A percentile compares a stretch with the other conserved stretches of the same genome.
These are phyloP conservation scores for Lucilia cuprina DNA, from an alignment of 1,140 invertebrate genomes.

Conservation along the genomic window DNA sequence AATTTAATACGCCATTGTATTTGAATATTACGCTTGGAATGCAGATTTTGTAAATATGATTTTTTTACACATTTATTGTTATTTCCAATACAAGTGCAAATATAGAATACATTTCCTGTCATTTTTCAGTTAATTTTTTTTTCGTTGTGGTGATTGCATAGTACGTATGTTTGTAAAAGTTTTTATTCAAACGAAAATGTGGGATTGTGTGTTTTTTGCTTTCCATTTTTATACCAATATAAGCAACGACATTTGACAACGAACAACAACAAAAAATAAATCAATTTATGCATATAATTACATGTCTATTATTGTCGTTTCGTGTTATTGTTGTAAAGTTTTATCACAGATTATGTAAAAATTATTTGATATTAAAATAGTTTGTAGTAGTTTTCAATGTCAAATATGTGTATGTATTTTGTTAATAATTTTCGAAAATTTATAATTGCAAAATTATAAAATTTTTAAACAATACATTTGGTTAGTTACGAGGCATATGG, in stretches of 20 bases:
- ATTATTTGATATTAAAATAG: background rate
- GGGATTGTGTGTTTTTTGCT: background rate
- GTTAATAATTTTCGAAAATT: too few species aligned
- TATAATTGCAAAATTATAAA: too few species aligned
- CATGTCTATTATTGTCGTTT: background rate
- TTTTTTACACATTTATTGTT: background rate
- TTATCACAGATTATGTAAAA: background rate
- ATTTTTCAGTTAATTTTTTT: background rate
- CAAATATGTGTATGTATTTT: background rate
- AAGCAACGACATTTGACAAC: background rate
- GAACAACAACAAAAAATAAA: background rate
- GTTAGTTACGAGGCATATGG: too few species aligned
- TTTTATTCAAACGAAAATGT: background rate
- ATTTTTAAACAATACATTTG: too few species aligned
- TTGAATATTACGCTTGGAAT: background rate
- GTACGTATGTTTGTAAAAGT: background rate
- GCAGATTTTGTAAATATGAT: background rate
- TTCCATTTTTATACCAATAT: background rate
- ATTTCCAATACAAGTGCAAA: background rate
- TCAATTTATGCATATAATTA: constrained; percentile 3
- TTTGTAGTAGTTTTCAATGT: background rate
- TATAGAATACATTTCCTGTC: background rate
- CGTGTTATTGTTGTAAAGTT: background rate
- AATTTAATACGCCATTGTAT: too few species aligned
- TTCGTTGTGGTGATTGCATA: background rate